Evolutionary conservation across 1,140 invertebrate genomes (phyloP), one percentile per base, ranked within the genome.

Genomic region (Tetranychus cinnabarinus): DNA sequence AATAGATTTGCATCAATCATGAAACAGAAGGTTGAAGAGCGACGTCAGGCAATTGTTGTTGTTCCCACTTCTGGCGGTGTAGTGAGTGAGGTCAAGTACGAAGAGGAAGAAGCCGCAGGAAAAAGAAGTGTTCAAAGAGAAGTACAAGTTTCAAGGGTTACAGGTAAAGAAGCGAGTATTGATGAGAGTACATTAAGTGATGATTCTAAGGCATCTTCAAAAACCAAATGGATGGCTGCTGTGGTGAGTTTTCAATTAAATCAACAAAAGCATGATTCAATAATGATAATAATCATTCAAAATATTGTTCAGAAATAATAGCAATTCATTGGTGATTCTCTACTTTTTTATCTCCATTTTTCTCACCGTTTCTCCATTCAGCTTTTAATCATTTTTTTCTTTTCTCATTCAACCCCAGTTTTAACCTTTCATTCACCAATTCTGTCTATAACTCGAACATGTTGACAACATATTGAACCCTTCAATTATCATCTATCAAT

Each of bases 221-320:
- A 50, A 5, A 63, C 58, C 13, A 63, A 63, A 61, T 63, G 62
- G 62, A 60, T 63, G 10, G 62, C 58, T 47, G 62, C 62, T 36
- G 62, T 50, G 58, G 62, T 63, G 39, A 47, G 61, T 59, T n/a
- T 39, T 7, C 12, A 10, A 55, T 55, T 35, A 23, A 23, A 23
- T 23, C 23, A 23, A 55, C 39, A 42, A 6, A 10, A 42, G 10
- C 5, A 42, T 42, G 39, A 42, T 6, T 6, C 39, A 10, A 42
- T 42, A 42, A 42, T 6, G 10, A 5, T 42, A 42, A 5, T 6
- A 6, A 5, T 42, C 39, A 42, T 42, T 42, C 39, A 42, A 23
- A 23, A 23, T 23, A 23, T 23, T 23, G 23, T 42, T 42, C 39
- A 42, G 39, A 6, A 5, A 42, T 23, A 23, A 23, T 23, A 42